Evolutionary conservation across 1,140 invertebrate species (phyloP), one percentile per base, ranked within the genome.

Genomic region (Amphibalanus amphitrite): DNA sequence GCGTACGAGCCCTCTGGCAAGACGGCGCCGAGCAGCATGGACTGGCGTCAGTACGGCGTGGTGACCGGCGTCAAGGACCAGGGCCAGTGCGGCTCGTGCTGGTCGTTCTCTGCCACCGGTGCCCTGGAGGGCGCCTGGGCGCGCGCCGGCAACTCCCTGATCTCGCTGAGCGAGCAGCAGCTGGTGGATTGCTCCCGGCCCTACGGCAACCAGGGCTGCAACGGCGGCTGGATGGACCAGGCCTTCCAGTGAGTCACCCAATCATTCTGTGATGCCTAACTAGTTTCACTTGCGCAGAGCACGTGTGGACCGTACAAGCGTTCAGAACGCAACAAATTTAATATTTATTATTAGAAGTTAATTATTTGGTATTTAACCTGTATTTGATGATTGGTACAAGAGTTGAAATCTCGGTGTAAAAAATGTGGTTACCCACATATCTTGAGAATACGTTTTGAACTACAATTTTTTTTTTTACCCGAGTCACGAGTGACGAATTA

Each of bases 81-180:
- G 74, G 76, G 71, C 29, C 69, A 77, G 28, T 81, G 80, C 70
- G 80, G 79, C 23, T 79, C 78, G 20, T 82, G 80, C 67, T 81
- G 79, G 79, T 77, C 80, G 0, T 81, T 82, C 68, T 77, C 78
- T 3, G 28, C 65, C 26, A 98, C 94, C 75, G 97, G 95, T 29
- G 83, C 96, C 0, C 81, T 99, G 29, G 97, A 99, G 84, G 96
- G 91, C 28, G 95, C 98, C 81, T 89, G 96, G 80, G 95, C 90
- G 81, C 87, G 93, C 73, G 87, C 90, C 79, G 87, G 85, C 30
- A 90, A 90, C 69, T 85, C 87, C 74, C 83, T 99, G 23, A 85
- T 95, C 8, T 95, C 93, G 3, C 85, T 99, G 0, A 96, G 92
- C 75, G 97, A 99, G 83, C 97, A 99, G 83, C 98, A 99, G 80